Conservation (phyloP, 2,113 vertebrate genomes). For the Chroicocephalus ridibundus region DNA sequence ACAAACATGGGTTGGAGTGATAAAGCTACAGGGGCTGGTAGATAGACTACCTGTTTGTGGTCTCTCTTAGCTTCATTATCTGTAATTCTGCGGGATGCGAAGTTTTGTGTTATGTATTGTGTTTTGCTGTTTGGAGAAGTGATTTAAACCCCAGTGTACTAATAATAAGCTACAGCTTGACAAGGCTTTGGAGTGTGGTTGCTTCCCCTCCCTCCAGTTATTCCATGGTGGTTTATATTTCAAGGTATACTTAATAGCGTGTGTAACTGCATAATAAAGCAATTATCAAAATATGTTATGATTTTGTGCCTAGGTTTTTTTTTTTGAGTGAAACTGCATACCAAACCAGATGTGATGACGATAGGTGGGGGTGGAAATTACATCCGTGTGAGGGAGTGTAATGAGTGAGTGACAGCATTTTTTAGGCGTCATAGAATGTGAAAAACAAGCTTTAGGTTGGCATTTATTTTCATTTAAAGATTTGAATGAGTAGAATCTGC, state of each 20-base stretch:
- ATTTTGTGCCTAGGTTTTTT: background rate
- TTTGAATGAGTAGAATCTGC: background rate
- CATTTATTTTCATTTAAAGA: conserved; percentile 33
- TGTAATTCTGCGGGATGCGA: background rate
- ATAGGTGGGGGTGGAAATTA: conserved; percentile 61
- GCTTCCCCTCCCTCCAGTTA: background rate
- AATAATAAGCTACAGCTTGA: background rate
- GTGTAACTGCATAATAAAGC: background rate
- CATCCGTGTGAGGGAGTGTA: conserved; percentile 58
- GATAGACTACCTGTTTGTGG: background rate
- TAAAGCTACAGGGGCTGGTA: background rate
- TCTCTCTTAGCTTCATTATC: background rate
- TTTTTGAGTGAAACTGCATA: background rate
- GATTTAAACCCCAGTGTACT: background rate
- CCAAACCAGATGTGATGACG: conserved; percentile 60
- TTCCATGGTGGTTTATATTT: background rate
- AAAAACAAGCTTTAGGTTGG: conserved; percentile 20
- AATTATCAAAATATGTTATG: background rate
- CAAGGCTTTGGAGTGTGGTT: background rate
- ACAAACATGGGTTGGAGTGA: background rate
- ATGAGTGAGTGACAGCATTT: conserved; percentile 45
- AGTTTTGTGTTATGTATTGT: background rate
- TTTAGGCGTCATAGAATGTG: background rate
- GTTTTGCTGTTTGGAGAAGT: background rate
- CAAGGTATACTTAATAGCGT: background rate